Conservation (phyloP, 2,797 vertebrate genomes). For the Pseudomugil gertrudae region DNA sequence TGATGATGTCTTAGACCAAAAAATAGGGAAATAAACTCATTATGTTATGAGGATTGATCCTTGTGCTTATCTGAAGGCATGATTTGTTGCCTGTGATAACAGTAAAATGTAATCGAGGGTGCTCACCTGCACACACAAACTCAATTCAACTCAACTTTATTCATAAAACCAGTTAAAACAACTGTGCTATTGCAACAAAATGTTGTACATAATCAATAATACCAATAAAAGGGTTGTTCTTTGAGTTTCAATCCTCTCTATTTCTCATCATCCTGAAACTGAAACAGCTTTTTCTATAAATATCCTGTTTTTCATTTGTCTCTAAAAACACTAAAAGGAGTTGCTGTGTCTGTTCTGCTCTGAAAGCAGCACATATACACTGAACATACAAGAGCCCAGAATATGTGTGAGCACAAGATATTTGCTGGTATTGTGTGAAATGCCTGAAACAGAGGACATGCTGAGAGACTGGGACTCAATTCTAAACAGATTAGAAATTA, state of each 20-base stretch:
- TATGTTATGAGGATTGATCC: slow-evolving; percentile 85
- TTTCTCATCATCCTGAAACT: too few species aligned
- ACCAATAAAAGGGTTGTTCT: too few species aligned
- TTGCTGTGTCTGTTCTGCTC: neutral
- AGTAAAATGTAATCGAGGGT: slow-evolving; percentile 37
- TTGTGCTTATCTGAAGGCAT: slow-evolving; percentile 83
- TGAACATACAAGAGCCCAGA: slow-evolving; percentile 5
- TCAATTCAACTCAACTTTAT: too few species aligned
- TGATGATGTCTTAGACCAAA: slow-evolving; percentile 87
- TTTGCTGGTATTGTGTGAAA: slow-evolving; percentile 26
- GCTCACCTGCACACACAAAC: slow-evolving; percentile 81
- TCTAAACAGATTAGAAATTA: slow-evolving; percentile 60
- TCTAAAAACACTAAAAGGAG: neutral
- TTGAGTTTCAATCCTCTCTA: too few species aligned
- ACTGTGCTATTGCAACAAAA: too few species aligned
- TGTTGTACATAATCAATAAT: too few species aligned
- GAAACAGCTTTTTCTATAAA: too few species aligned
- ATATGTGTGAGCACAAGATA: slow-evolving; percentile 2
- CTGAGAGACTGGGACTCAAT: slow-evolving; percentile 50
- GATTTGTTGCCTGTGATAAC: slow-evolving; percentile 61
- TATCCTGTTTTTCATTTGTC: too few species aligned
- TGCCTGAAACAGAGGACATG: slow-evolving; percentile 32
- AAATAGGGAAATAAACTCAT: slow-evolving; percentile 95
- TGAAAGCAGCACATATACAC: neutral
- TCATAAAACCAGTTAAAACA: too few species aligned